Base-by-base conservation (phyloP, 2,797 vertebrate species). In the Chelonia mydas region DNA sequence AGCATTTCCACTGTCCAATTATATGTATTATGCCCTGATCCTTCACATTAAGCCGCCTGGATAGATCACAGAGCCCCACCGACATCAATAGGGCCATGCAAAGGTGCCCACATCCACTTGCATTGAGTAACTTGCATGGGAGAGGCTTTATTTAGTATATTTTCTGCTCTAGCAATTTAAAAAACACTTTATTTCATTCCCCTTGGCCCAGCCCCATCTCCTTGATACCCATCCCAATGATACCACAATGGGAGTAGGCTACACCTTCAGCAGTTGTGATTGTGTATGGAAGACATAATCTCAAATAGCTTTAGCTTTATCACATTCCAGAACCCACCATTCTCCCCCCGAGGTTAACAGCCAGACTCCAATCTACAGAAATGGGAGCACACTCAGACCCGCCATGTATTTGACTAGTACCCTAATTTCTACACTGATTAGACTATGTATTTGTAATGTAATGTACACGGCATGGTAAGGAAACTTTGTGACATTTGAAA, bases 381-480 rank as follows among this genome's bases (percentile, higher is more conserved):
- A 7, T 87, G 86, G n/a, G 84, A 87, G 9, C 49, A 84, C 27
- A 13, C 80, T 54, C 83, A 45, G 6, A 89, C 7, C 12, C 19
- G 31, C 21, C 17, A 2, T 54, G 5, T 53, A 1, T 61, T 50
- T 54, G 87, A 90, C 94, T 74, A 72, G 82, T 21, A 2, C 41
- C 8, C 2, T 90, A 85, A 53, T 55, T 91, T 94, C 41, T 74
- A 45, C 3, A 10, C 57, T 27, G 1, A 53, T 89, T 65, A 1
- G 27, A 80, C 25, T 86, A 47, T 61, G 59, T 94, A 95, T 87
- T 49, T 68, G 49, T 94, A 94, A 87, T 86, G 82, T 19, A 33
- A 92, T 51, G 8, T 53, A 49, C 23, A 94, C 77, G 80, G 1
- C 13, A 23, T 41, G 90, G 31, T 4, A 90, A 90, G 81, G 87